Evolutionary conservation across 2,797 vertebrate genomes (phyloP), one percentile per base, ranked within the genome.

Genomic region (Spatula clypeata): DNA sequence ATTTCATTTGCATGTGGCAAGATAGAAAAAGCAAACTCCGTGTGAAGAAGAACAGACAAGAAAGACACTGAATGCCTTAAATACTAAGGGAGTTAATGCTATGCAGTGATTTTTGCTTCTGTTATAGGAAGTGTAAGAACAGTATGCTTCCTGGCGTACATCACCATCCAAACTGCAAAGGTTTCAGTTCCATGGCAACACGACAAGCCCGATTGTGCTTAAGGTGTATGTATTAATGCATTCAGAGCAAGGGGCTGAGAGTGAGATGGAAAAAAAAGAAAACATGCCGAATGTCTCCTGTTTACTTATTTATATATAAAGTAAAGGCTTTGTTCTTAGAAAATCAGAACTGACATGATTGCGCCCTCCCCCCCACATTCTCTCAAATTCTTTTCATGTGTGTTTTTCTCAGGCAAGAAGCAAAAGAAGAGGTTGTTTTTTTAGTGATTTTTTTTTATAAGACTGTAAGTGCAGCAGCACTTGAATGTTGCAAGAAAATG

Each of bases 151-250:
- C 92, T 96, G 95, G 96, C 82, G 5, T 94, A 72, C 88, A 91
- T 95, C 29, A 17, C 93, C 90, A 57, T 94, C 94, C 86, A 45
- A 81, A 85, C 97, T 94, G 91, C 91, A 92, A 96, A 97, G 96
- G 88, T 91, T 97, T 96, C 95, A 93, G 70, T 97, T 98, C 97
- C 98, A 97, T 98, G 97, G 98, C 97, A 98, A 98, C 98, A 90
- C 7, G 13, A 85, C 94, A 94, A 95, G 70, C 94, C 73, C 5
- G n/a, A 58, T 86, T 94, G 86, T 97, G 89, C 95, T 90, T 73
- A 95, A 95, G 97, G 94, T 97, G 95, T 93, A 38, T 92, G 91
- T 87, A 95, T 97, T 97, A 95, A 95, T 88, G 93, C 76, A 82
- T 94, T 97, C 96, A 95, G 95, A 97, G 92, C 79, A 61, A 91